phyloP scores from a whole-genome alignment of 2,797 vertebrate genomes.

The Oryzias dopingdopingensis region DNA sequence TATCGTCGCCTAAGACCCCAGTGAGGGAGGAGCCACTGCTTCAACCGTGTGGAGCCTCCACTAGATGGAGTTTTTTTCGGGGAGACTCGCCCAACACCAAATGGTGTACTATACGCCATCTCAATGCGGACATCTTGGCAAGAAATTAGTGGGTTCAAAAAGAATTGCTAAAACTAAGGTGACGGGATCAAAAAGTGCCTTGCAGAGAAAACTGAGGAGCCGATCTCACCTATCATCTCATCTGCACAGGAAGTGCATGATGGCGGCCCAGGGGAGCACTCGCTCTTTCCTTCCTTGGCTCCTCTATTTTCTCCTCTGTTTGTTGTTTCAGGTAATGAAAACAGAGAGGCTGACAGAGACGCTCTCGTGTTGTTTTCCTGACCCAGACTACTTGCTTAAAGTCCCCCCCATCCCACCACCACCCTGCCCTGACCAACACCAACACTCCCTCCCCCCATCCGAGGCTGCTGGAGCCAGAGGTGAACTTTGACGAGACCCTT shows the following conservation, averaged over 20 bases:
- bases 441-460: too few relatives aligned
- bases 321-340: conserved; percentile 78
- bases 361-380: conserved; percentile 68
- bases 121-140: too few relatives aligned
- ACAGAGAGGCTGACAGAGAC: conserved; percentile 76
- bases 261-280: conserved; percentile 61
- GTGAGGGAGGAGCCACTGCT: conserved; percentile 32
- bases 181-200: background rate
- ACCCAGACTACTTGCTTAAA: conserved; percentile 64
- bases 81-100: conserved; percentile 12
- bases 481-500: conserved; percentile 66
- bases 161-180: background rate
- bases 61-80: conserved; percentile 53
- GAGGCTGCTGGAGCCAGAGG: conserved; percentile 63
- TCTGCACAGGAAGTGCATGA: conserved; percentile 71
- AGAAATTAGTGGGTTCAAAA: background rate
- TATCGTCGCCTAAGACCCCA: conserved; percentile 67
- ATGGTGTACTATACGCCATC: conserved; percentile 5
- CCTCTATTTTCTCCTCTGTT: conserved; percentile 51
- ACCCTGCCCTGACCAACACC: too few relatives aligned
- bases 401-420: conserved; percentile 54
- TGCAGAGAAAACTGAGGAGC: conserved; percentile 24
- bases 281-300: conserved; percentile 61
- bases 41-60: conserved; percentile 60
- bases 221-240: conserved; percentile 69